Evolutionary conservation across 2,888 invertebrate genomes (phyloP).

Genomic region (Drosophila prolongata): DNA sequence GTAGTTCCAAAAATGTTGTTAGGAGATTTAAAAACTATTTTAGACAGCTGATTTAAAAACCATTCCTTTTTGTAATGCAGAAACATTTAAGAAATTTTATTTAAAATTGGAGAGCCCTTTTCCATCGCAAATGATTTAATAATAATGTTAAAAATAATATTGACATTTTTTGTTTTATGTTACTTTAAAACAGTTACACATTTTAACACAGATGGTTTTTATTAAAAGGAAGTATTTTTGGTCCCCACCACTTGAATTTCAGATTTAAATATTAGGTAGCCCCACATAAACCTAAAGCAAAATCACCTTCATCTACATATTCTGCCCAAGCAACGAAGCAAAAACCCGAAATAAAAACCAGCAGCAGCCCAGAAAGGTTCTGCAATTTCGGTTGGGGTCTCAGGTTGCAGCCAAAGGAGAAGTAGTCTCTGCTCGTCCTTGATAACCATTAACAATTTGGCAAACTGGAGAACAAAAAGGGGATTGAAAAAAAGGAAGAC

Average conservation of each 20-base stretch:
- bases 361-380: conserved; percentile 1
- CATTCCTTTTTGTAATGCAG: too few relatives aligned
- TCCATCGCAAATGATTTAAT: too few relatives aligned
- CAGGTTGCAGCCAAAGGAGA: conserved; percentile 19
- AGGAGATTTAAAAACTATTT: too few relatives aligned
- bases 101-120: too few relatives aligned
- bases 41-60: too few relatives aligned
- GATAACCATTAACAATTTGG: conserved; percentile 60
- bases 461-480: conserved; percentile 31
- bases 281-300: neutral
- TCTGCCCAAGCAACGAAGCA: neutral
- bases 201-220: neutral
- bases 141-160: too few relatives aligned
- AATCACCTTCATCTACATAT: conserved; percentile 11
- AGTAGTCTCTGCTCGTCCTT: conserved; percentile 32
- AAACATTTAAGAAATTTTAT: too few relatives aligned
- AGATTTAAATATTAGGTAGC: neutral
- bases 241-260: neutral
- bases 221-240: neutral
- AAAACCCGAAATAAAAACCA: conserved; percentile 5
- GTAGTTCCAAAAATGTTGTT: too few relatives aligned
- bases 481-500: conserved; percentile 3
- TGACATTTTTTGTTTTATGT: too few relatives aligned
- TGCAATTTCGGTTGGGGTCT: conserved; percentile 21
- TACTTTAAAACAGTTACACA: too few relatives aligned